A percentile compares a stretch with the other conserved stretches of the same genome.
These are phyloP conservation scores for Epinotia brunnichana DNA, from an alignment of 2,888 invertebrate species.

Conservation along the genomic window DNA sequence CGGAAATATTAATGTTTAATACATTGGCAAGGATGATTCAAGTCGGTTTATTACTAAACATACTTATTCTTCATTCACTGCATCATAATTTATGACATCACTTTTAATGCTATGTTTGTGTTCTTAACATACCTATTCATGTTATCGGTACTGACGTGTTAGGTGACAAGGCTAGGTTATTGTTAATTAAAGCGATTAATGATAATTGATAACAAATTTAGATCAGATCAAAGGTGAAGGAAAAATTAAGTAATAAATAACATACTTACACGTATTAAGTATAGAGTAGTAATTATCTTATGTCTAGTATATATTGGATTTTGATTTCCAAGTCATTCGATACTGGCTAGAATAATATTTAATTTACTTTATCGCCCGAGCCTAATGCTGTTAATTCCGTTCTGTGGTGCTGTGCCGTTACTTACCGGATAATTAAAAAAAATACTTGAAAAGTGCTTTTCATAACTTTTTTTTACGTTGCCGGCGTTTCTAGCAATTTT, in stretches of 20 bases:
- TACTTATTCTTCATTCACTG: too few relatives aligned
- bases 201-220: conserved; percentile 53
- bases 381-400: not conserved
- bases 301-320: not conserved
- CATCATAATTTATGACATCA: not conserved
- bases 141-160: not conserved
- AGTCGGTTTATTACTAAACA: not conserved
- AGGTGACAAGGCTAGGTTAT: conserved; percentile 22
- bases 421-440: too few relatives aligned
- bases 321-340: not conserved
- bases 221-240: conserved; percentile 60
- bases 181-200: conserved; percentile 39
- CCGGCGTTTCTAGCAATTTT: too few relatives aligned
- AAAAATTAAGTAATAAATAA: conserved; percentile 36
- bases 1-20: too few relatives aligned
- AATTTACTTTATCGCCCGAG: not conserved
- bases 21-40: too few relatives aligned
- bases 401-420: too few relatives aligned
- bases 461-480: too few relatives aligned
- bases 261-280: conserved; percentile 5
- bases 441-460: too few relatives aligned
- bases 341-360: not conserved
- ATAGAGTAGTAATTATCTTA: not conserved
- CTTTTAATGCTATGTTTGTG: not conserved
- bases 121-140: not conserved